These are phyloP conservation scores for Pangasius djambal DNA, from an alignment of 2,797 vertebrate genomes.

Conservation along the genomic window DNA sequence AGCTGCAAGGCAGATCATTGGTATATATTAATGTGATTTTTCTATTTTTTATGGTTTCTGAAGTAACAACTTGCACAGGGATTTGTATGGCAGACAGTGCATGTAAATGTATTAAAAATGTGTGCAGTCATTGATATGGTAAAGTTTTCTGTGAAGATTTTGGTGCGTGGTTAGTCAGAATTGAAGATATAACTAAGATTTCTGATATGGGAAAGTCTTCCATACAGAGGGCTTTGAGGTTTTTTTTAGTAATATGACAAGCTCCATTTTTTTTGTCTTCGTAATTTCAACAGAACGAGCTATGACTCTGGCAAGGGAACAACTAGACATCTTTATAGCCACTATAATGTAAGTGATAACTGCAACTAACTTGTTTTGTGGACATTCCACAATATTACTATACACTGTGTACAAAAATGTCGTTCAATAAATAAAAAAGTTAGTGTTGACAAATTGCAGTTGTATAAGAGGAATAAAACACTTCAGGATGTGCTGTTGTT, in stretches of 20 bases:
- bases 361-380: neutral
- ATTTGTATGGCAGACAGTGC: neutral
- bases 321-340: neutral
- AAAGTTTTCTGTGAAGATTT: neutral
- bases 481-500: neutral
- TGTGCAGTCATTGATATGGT: neutral
- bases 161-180: no score
- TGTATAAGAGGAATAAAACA: neutral
- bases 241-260: neutral
- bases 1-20: no score
- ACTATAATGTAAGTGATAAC: neutral
- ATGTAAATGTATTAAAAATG: neutral
- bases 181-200: no score
- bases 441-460: neutral
- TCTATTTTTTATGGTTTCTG: neutral
- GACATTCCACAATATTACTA: neutral
- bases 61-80: no score
- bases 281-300: neutral
- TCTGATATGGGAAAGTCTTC: neutral
- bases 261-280: neutral
- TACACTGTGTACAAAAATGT: no score
- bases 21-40: neutral
- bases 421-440: neutral
- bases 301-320: neutral
- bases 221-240: neutral